phyloP scores from a whole-genome alignment of 2,113 vertebrate genomes.

The Eptatretus burgeri region DNA sequence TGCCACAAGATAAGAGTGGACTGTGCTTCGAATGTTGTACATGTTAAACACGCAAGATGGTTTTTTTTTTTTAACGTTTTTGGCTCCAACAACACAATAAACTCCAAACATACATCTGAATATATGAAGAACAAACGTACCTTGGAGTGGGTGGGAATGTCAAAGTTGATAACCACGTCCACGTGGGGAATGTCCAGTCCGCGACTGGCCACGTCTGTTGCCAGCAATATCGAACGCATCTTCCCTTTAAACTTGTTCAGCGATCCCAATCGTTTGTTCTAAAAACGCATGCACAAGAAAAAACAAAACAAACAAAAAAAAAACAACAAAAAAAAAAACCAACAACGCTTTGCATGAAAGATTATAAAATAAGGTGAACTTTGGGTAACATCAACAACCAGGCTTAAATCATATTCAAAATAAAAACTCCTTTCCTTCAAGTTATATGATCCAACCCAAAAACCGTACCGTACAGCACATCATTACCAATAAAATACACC shows the following conservation, averaged over 20 bases:
- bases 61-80: too few relatives aligned
- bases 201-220: slow-evolving; percentile 81
- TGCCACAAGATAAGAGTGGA: too few relatives aligned
- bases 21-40: too few relatives aligned
- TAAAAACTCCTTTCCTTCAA: too few relatives aligned
- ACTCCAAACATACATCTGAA: too few relatives aligned
- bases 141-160: slow-evolving; percentile 96
- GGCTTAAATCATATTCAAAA: neutral
- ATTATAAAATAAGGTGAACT: neutral
- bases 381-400: neutral
- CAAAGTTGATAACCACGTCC: slow-evolving; percentile 88
- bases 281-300: slow-evolving; percentile 8
- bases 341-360: neutral
- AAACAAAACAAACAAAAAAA: too few relatives aligned
- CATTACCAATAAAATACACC: too few relatives aligned
- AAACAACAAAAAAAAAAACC: neutral
- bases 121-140: slow-evolving; percentile 15
- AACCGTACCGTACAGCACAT: too few relatives aligned
- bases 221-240: slow-evolving; percentile 59
- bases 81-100: too few relatives aligned
- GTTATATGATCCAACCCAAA: too few relatives aligned
- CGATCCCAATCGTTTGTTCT: slow-evolving; percentile 71
- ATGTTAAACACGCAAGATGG: too few relatives aligned
- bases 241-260: slow-evolving; percentile 96
- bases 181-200: slow-evolving; percentile 88